Conservation (phyloP, 2,113 vertebrate species). For the Stictonetta naevosa region DNA sequence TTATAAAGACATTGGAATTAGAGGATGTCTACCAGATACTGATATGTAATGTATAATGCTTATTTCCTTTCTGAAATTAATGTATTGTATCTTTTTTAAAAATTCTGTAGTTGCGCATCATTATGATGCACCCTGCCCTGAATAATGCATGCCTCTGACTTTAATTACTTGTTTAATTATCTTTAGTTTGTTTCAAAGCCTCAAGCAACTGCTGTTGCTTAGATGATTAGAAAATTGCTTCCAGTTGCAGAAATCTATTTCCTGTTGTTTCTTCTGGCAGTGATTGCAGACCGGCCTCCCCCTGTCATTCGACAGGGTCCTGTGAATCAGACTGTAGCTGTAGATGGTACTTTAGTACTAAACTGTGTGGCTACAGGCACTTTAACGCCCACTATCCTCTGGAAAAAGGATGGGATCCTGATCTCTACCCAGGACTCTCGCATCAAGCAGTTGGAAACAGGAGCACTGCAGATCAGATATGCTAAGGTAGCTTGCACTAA, state of each 20-base stretch:
- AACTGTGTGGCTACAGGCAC: conserved; percentile 89
- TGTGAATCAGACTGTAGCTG: conserved; percentile 94
- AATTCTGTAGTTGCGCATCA: conserved; percentile 47
- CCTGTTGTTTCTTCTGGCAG: conserved; percentile 78
- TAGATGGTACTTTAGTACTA: conserved; percentile 91
- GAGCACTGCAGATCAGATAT: conserved; percentile 92
- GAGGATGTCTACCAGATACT: neutral
- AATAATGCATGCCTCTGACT: conserved; percentile 72
- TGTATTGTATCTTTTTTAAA: conserved; percentile 9
- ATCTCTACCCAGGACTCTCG: conserved; percentile 94
- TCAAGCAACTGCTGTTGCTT: conserved; percentile 80
- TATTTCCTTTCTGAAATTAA: neutral
- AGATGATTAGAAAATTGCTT: conserved; percentile 89
- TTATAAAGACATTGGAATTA: neutral
- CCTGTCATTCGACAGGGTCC: conserved; percentile 96
- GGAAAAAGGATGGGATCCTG: conserved; percentile 92
- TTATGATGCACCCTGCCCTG: conserved; percentile 56
- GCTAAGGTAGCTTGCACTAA: conserved; percentile 85
- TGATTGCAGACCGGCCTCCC: conserved; percentile 95
- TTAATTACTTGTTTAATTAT: conserved; percentile 86
- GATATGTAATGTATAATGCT: neutral
- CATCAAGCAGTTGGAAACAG: conserved; percentile 91
- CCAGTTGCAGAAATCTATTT: conserved; percentile 85
- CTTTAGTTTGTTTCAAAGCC: conserved; percentile 82
- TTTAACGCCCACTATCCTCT: conserved; percentile 91